Percentiles rank a stretch among this genome's conserved stretches.
Conservation (phyloP, 30 jellyfish, hydroid and myxozoan species). For the Chrysaora quinquecirrha region DNA sequence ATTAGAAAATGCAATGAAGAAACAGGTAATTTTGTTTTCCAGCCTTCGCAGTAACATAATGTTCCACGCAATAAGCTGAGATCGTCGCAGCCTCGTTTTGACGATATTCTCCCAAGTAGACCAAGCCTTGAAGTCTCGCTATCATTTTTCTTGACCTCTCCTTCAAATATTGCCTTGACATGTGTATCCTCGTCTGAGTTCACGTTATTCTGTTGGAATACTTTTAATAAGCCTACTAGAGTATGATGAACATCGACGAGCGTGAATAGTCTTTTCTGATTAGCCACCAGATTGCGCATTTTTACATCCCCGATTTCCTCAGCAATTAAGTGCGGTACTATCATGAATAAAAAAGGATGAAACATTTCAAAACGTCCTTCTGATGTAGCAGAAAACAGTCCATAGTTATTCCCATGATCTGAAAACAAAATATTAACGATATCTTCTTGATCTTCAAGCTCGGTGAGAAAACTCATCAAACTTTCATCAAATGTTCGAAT, state of each 20-base stretch:
- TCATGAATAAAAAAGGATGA: conserved; percentile 77
- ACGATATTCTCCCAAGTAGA: conserved; percentile 42
- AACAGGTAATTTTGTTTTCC: conserved; percentile 60
- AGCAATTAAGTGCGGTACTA: conserved; percentile 47
- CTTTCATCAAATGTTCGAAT: conserved; percentile 74
- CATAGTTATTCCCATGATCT: conserved; percentile 88
- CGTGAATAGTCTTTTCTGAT: conserved; percentile 50
- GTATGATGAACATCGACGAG: conserved; percentile 68
- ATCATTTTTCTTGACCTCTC: background rate
- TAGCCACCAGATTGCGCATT: conserved; percentile 35
- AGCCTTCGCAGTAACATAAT: conserved; percentile 76
- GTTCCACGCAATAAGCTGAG: conserved; percentile 60
- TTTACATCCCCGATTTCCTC: conserved; percentile 18
- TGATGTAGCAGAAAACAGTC: conserved; percentile 46
- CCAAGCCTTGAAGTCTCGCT: conserved; percentile 33
- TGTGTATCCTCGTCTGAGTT: background rate
- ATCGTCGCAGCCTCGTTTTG: conserved; percentile 67
- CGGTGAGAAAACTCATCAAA: conserved; percentile 10
- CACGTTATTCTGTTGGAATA: background rate
- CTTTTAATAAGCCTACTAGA: conserved; percentile 5
- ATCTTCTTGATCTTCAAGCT: background rate
- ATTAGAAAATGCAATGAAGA: conserved; percentile 39
- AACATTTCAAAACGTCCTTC: conserved; percentile 75
- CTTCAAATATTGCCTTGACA: too few species aligned
- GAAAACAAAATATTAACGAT: conserved; percentile 67